Conservation (phyloP, 2,113 vertebrate genomes). For the Rutilus rutilus region DNA sequence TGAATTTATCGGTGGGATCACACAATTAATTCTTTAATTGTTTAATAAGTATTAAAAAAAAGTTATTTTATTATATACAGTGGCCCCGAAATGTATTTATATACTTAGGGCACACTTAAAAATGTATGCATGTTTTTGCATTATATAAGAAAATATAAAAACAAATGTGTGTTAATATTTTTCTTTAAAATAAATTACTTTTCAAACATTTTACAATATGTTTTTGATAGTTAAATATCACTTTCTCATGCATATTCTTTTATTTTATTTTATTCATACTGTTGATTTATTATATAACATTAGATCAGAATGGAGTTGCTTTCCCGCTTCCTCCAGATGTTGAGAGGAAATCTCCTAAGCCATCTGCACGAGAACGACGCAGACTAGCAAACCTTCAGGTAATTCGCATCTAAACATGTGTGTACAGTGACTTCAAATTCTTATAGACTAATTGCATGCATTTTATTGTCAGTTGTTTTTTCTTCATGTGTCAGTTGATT, state of each 20-base stretch:
- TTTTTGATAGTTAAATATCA: not conserved
- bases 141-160: not conserved
- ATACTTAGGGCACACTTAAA: not conserved
- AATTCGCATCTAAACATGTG: not conserved
- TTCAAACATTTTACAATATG: not conserved
- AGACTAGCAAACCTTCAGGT: constrained; percentile 46
- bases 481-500: not conserved
- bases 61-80: not conserved
- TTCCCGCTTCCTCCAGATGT: constrained; percentile 39
- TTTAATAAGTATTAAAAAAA: not conserved
- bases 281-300: not conserved
- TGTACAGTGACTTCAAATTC: not conserved
- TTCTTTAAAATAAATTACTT: no score
- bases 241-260: not conserved
- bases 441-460: not conserved
- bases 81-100: not conserved
- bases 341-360: constrained; percentile 4
- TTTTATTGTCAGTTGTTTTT: not conserved
- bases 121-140: not conserved
- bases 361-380: constrained; percentile 36
- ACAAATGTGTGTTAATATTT: not conserved
- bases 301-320: not conserved
- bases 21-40: not conserved
- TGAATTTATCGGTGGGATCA: constrained; percentile 86
- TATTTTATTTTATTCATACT: not conserved